Percentiles rank a stretch among this genome's conserved stretches.
Evolutionary conservation across 92 coral and sea anemone genomes (phyloP).

Genomic region (Ricordea florida): DNA sequence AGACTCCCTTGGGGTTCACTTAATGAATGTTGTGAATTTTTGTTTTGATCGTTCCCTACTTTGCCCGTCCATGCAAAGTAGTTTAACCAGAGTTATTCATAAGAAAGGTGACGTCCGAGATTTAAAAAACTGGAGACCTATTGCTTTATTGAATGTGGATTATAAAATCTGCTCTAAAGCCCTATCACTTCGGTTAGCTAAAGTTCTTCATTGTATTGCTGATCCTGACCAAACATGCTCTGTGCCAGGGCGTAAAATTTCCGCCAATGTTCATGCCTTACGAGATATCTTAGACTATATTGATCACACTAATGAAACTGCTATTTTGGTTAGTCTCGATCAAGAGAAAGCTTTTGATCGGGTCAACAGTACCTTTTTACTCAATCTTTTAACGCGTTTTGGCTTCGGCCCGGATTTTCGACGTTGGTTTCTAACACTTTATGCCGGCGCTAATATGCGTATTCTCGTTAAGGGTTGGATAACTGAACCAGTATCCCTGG

Average conservation of each 20-base stretch:
- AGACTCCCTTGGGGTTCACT: neutral
- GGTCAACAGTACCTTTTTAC: neutral
- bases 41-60: neutral
- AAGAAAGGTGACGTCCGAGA: neutral
- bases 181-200: neutral
- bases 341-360: slow-evolving; percentile 27
- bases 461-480: neutral
- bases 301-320: slow-evolving; percentile 2
- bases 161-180: neutral
- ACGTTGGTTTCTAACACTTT: neutral
- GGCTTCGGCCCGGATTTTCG: neutral
- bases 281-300: neutral
- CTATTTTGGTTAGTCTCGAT: neutral
- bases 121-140: neutral
- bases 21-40: neutral
- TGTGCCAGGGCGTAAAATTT: neutral
- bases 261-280: neutral
- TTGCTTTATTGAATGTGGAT: neutral
- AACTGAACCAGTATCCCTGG: neutral
- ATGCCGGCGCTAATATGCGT: neutral
- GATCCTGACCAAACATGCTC: neutral
- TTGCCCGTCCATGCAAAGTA: neutral
- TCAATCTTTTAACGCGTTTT: neutral
- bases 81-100: neutral
- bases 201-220: neutral